These are phyloP conservation scores for Mormyrus iriodes DNA, from an alignment of 2,113 vertebrate genomes.

Conservation along the genomic window DNA sequence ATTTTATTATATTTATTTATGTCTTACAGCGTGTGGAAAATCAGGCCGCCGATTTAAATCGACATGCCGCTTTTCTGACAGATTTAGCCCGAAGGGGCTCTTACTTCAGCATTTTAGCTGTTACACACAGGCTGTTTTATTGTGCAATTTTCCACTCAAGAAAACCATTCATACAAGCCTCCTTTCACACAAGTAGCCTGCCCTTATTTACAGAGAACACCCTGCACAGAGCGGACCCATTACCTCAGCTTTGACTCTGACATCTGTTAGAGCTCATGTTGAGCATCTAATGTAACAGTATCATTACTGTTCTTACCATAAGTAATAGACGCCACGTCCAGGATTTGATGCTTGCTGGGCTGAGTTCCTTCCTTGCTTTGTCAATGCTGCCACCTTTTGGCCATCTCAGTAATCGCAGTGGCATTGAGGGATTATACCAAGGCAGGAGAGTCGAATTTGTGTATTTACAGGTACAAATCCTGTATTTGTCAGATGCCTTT, in stretches of 20 bases:
- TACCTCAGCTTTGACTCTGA: not conserved
- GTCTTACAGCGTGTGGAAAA: not conserved
- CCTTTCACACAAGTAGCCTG: not conserved
- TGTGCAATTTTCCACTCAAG: not conserved
- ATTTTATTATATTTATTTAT: too few species aligned
- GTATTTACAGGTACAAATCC: not conserved
- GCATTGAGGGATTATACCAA: not conserved
- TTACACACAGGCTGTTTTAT: not conserved
- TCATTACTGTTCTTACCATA: not conserved
- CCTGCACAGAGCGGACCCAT: not conserved
- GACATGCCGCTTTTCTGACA: not conserved
- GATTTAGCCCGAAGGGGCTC: not conserved
- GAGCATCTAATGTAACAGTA: not conserved
- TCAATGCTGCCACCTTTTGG: slow-evolving; percentile 13
- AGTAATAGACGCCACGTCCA: not conserved
- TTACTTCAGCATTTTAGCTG: not conserved
- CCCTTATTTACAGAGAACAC: not conserved
- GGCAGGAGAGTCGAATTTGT: not conserved
- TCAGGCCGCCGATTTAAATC: not conserved
- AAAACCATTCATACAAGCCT: not conserved
- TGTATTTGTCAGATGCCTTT: not conserved
- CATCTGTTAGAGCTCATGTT: not conserved
- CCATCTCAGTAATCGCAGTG: not conserved
- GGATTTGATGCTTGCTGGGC: not conserved
- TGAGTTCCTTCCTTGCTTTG: not conserved